A percentile compares a stretch with the other conserved stretches of the same genome.
phyloP scores from a whole-genome alignment of 2,888 invertebrate genomes.

The Thymelicus lineola region DNA sequence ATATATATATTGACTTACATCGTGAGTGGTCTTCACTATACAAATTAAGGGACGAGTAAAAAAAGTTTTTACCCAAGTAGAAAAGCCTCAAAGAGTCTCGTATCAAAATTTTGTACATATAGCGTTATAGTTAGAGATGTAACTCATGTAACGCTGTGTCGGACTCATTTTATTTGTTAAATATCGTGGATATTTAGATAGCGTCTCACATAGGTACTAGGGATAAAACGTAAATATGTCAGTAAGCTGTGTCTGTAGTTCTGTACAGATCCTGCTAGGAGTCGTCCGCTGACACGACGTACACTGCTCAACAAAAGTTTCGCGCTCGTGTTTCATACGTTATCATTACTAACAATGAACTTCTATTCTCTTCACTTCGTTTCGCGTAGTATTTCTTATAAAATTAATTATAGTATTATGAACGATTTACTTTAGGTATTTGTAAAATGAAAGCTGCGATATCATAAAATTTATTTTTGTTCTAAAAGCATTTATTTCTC shows the following conservation, averaged over 20 bases:
- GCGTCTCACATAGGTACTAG: neutral
- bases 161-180: constrained; percentile 11
- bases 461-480: constrained; percentile 44
- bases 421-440: constrained; percentile 19
- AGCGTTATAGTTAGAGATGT: constrained; percentile 5
- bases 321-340: constrained; percentile 53
- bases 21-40: neutral
- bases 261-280: constrained; percentile 25
- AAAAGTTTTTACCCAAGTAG: neutral
- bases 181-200: constrained; percentile 4
- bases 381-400: constrained; percentile 23
- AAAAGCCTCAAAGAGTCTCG: constrained; percentile 26
- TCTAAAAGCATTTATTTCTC: constrained; percentile 70
- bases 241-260: too few species aligned
- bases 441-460: constrained; percentile 11
- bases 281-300: constrained; percentile 49
- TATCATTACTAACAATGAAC: constrained; percentile 50
- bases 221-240: neutral
- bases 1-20: neutral
- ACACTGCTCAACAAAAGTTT: constrained; percentile 61
- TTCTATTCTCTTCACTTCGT: constrained; percentile 35
- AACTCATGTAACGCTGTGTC: neutral
- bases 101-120: constrained; percentile 15
- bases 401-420: constrained; percentile 26
- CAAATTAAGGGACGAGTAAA: constrained; percentile 18